Percentiles rank a stretch among this genome's conserved stretches.
Conservation (phyloP, 2,113 vertebrate species). For the Eira barbara region DNA sequence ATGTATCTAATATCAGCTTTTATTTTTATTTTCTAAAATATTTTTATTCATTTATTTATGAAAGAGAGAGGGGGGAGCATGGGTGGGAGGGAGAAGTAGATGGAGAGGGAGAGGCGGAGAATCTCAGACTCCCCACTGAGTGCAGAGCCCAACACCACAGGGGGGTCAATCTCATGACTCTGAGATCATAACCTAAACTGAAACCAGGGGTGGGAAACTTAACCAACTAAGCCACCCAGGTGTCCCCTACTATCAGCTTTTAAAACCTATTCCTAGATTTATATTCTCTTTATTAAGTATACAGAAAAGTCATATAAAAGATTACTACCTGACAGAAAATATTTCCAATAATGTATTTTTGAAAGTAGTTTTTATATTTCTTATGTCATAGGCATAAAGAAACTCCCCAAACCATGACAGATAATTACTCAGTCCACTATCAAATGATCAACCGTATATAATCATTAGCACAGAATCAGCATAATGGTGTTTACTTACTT, state of each 20-base stretch:
- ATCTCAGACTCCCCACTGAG: not conserved
- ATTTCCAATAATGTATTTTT: not conserved
- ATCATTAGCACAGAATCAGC: not conserved
- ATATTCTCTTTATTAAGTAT: not conserved
- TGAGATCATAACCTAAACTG: not conserved
- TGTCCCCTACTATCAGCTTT: not conserved
- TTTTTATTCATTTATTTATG: not conserved
- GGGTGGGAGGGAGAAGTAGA: not conserved
- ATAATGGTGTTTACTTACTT: not conserved
- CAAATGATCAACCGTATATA: constrained; percentile 26
- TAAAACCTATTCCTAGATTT: not conserved
- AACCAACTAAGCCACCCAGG: not conserved
- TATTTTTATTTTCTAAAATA: not conserved
- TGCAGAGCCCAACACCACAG: not conserved
- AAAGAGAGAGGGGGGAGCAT: not conserved
- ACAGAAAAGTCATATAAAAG: not conserved
- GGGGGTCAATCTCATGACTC: not conserved
- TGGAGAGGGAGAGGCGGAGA: not conserved
- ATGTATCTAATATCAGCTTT: not conserved
- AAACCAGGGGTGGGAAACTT: not conserved
- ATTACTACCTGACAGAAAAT: not conserved
- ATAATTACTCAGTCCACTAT: constrained; percentile 8
- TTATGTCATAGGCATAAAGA: not conserved
- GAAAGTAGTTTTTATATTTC: not conserved
- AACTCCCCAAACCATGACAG: not conserved